Conservation (phyloP, 2,888 invertebrate species). For the Brachyptera risi region DNA sequence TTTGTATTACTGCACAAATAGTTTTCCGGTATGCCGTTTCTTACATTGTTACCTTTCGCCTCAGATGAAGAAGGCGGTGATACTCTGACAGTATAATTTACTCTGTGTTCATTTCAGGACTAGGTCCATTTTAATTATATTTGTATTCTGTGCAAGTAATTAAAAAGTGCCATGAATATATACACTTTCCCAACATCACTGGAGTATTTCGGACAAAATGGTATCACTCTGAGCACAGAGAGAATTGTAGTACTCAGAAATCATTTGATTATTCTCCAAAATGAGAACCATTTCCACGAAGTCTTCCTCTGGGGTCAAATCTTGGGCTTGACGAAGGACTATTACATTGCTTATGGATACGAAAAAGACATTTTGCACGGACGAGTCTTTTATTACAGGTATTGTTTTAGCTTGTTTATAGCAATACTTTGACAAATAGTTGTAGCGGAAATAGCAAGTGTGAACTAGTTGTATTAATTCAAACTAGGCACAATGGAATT, state of each 20-base stretch:
- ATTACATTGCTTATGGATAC: conserved; percentile 79
- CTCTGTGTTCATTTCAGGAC: no score
- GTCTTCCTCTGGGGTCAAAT: conserved; percentile 87
- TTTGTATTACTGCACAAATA: no score
- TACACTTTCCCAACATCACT: neutral
- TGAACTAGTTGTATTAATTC: no score
- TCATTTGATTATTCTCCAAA: conserved; percentile 71
- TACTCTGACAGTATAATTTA: no score
- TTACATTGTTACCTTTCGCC: no score
- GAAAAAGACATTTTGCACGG: conserved; percentile 66
- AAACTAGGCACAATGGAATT: no score
- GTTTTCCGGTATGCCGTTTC: no score
- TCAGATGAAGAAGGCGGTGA: no score
- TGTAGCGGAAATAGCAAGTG: no score
- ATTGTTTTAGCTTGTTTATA: neutral
- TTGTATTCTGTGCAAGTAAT: neutral
- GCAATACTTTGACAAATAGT: no score
- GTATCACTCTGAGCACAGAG: neutral
- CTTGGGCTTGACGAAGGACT: conserved; percentile 69
- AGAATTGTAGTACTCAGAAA: conserved; percentile 54
- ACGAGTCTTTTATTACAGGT: conserved; percentile 74
- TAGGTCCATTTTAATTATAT: no score
- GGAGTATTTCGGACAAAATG: conserved; percentile 1
- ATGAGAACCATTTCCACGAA: conserved; percentile 77
- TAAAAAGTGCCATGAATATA: neutral